Percentiles rank a stretch among this genome's conserved stretches.
Evolutionary conservation across 2,888 invertebrate genomes (phyloP).

Genomic region (Eugnorisma glareosa): DNA sequence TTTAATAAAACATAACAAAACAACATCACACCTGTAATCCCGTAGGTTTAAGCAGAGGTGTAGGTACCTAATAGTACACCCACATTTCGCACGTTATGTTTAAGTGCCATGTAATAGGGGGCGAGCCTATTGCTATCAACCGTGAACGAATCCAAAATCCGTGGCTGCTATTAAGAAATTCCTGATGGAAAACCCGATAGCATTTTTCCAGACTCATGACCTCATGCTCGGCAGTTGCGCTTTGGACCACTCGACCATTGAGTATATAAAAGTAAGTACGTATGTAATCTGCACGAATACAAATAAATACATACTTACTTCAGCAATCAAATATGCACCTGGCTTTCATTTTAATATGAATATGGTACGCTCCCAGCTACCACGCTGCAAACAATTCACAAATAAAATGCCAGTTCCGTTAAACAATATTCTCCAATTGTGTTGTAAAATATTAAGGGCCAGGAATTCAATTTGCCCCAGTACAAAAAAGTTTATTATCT

Average conservation of each 20-base stretch:
- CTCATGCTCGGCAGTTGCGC: too few relatives aligned
- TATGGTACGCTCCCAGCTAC: conserved; percentile 6
- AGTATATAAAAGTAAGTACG: too few relatives aligned
- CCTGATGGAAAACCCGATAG: too few relatives aligned
- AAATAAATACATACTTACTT: neutral
- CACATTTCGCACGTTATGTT: too few relatives aligned
- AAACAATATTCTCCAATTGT: conserved; percentile 22
- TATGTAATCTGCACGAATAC: neutral
- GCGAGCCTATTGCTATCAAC: too few relatives aligned
- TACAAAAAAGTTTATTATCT: conserved; percentile 60
- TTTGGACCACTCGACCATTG: neutral
- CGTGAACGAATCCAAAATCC: too few relatives aligned
- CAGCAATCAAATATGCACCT: neutral
- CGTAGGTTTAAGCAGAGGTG: too few relatives aligned
- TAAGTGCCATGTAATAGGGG: too few relatives aligned
- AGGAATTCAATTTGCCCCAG: conserved; percentile 32
- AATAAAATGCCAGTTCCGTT: conserved; percentile 18
- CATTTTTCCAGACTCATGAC: too few relatives aligned
- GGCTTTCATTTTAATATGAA: conserved; percentile 16
- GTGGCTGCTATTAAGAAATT: too few relatives aligned
- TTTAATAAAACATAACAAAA: neutral
- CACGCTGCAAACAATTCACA: conserved; percentile 2
- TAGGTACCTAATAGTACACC: too few relatives aligned
- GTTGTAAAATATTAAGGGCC: conserved; percentile 34
- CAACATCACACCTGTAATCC: neutral